Base-by-base conservation (phyloP, 1,140 invertebrate species). In the Lasioglossum baleicum region DNA sequence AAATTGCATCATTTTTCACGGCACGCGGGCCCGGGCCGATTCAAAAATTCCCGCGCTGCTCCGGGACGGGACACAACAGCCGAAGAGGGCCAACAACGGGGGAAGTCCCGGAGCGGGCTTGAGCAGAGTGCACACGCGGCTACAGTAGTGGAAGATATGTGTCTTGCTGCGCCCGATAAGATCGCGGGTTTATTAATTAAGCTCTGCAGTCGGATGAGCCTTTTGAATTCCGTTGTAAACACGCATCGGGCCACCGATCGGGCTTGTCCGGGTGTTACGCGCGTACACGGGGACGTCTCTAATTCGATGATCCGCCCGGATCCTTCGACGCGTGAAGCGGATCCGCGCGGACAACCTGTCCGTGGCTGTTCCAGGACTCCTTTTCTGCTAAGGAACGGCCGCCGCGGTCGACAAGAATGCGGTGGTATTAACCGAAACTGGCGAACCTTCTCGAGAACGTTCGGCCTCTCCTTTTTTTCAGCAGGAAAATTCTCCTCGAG, bases 1-100 rank as follows among this genome's bases (percentile, higher is more conserved):
- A 87, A 87, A 87, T 87, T 87, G 85, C 85, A 76, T 84, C 84
- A 87, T 87, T 87, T 87, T 87, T 87, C 85, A 87, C 85, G 84
- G 35, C 71, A 69, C 63, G 76, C 77, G 67, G 74, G 51, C 64
- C 69, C 68, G 35, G 83, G 11, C 20, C 66, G 85, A 81, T 86
- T 87, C 78, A 82, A 87, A 87, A 84, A 87, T 87, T 80, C 71
- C 68, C 84, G 81, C 60, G 56, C 72, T 75, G 68, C 35, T 4
- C 35, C 35, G 35, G 35, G 35, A 56, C 26, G 40, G 35, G 35
- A 3, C 15, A 42, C 13, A 40, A 26, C 15, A 8, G 35, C n/a
- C 70, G 6, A 15, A 15, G 15, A 15, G 51, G 15, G 22, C 10
- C 44, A 48, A 48, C 10, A 48, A 48, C 44, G 44, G 44, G 11